Conservation (phyloP, 1,140 invertebrate species). For the Sitobion miscanthi region DNA sequence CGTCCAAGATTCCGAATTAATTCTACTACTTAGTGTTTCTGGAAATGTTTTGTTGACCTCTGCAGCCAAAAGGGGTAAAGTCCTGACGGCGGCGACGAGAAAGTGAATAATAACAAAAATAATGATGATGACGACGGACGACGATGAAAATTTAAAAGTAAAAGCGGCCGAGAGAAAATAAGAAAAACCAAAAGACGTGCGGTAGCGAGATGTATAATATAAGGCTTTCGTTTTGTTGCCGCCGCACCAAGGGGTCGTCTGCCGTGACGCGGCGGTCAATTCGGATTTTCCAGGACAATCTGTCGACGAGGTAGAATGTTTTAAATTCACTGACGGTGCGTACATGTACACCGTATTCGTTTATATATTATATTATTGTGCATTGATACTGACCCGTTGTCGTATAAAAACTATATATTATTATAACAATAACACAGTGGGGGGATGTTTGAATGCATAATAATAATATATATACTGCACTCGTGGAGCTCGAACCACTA, state of each 20-base stretch:
- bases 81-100: background rate
- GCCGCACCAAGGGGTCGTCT: too few species aligned
- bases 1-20: constrained; percentile 50
- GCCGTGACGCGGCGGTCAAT: background rate
- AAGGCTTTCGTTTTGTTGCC: background rate
- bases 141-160: background rate
- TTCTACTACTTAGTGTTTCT: constrained; percentile 36
- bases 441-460: background rate
- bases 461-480: background rate
- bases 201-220: too few species aligned
- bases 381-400: background rate
- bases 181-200: background rate
- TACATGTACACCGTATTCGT: background rate
- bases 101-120: constrained; percentile 3
- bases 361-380: background rate
- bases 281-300: background rate
- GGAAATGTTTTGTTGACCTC: constrained; percentile 47
- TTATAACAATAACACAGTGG: background rate
- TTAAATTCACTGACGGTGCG: background rate
- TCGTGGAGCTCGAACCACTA: background rate
- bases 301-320: background rate
- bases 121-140: background rate
- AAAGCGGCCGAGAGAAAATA: background rate
- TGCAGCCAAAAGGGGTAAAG: constrained; percentile 16
- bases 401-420: background rate